These are phyloP conservation scores for Acanthiza pusilla DNA, from an alignment of 2,797 vertebrate species.

Conservation along the genomic window DNA sequence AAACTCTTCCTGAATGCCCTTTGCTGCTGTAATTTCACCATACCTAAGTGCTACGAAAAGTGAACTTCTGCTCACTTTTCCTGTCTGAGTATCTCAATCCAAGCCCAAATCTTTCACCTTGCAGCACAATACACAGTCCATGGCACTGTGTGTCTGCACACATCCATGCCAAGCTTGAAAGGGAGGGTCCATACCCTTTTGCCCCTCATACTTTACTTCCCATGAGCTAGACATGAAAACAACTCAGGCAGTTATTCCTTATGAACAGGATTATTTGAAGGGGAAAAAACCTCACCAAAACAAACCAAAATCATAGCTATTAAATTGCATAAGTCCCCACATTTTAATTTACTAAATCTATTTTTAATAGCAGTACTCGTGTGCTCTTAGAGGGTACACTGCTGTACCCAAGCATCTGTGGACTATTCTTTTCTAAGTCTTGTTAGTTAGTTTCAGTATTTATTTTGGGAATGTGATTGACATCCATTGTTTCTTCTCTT, in stretches of 20 bases:
- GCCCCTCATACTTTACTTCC: background rate
- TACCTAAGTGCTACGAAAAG: background rate
- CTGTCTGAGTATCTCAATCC: background rate
- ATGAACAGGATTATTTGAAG: background rate
- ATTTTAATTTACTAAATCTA: background rate
- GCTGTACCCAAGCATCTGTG: background rate
- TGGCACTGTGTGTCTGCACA: background rate
- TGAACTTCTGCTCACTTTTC: background rate
- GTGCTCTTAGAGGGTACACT: background rate
- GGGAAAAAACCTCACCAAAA: accelerated
- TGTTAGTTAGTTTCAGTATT: background rate
- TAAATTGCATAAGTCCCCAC: background rate
- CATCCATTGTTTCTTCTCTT: background rate
- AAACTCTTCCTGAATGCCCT: background rate
- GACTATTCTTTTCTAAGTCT: background rate
- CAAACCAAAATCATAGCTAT: background rate
- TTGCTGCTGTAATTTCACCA: background rate
- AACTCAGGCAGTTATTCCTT: background rate
- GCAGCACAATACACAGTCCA: background rate
- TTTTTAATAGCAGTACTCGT: background rate
- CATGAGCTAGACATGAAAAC: background rate
- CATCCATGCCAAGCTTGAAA: background rate
- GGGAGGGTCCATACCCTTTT: background rate
- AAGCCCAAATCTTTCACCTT: background rate
- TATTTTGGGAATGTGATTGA: background rate